phyloP scores from a whole-genome alignment of 2,888 invertebrate species.

The Leptinotarsa rubiginosa region DNA sequence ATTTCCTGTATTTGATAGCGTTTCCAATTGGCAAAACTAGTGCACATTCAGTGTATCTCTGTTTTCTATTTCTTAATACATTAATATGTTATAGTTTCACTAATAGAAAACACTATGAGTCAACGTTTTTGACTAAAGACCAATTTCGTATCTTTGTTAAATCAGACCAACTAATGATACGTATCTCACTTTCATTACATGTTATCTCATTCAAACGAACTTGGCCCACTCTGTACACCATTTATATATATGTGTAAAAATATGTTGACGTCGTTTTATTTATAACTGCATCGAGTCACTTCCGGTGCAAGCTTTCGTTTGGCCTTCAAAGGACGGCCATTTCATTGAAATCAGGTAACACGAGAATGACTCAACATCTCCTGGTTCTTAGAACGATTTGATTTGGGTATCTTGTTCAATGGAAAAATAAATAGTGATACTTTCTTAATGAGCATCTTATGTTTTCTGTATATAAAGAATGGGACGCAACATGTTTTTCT shows the following conservation, averaged over 20 bases:
- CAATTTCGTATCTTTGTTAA: too few relatives aligned
- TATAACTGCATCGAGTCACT: constrained; percentile 21
- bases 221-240: constrained; percentile 4
- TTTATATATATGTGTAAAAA: constrained; percentile 16
- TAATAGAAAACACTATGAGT: too few relatives aligned
- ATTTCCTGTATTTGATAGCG: too few relatives aligned
- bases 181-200: too few relatives aligned
- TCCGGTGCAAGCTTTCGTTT: constrained; percentile 39
- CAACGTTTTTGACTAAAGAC: too few relatives aligned
- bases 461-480: constrained; percentile 30
- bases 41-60: too few relatives aligned
- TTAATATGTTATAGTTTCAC: too few relatives aligned
- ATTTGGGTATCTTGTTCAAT: constrained; percentile 38
- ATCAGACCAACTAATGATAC: too few relatives aligned
- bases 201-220: background rate
- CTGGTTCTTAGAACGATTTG: constrained; percentile 36
- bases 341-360: constrained; percentile 56
- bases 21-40: too few relatives aligned
- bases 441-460: constrained; percentile 41
- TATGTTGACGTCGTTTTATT: constrained; percentile 19
- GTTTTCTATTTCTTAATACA: too few relatives aligned
- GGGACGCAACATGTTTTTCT: constrained; percentile 35
- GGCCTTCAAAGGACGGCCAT: constrained; percentile 51
- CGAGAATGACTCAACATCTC: constrained; percentile 41
- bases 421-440: constrained; percentile 41